Evolutionary conservation across 1,140 invertebrate genomes (phyloP).

Genomic region (Araneus ventricosus): DNA sequence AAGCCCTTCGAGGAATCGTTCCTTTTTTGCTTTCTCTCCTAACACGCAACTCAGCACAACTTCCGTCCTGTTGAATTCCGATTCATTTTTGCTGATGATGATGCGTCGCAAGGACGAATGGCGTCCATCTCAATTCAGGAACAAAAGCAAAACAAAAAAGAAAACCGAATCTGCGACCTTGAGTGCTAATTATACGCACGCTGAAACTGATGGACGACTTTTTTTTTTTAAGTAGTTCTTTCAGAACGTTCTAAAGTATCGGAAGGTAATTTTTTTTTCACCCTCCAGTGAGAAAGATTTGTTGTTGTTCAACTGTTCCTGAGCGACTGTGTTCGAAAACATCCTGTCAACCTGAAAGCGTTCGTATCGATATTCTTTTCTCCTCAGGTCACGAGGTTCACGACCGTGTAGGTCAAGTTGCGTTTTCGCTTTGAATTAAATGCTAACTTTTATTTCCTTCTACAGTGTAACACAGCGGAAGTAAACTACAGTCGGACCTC

Average conservation of each 20-base stretch:
- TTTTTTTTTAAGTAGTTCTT: background rate
- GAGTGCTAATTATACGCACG: slow-evolving; percentile 37
- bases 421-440: background rate
- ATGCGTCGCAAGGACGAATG: slow-evolving; percentile 44
- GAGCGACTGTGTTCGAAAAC: background rate
- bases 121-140: background rate
- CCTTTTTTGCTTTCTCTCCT: background rate
- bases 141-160: slow-evolving; percentile 14
- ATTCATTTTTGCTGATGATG: slow-evolving; percentile 40
- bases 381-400: background rate
- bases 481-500: no score
- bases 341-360: background rate
- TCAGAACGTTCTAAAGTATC: no score
- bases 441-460: background rate
- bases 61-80: slow-evolving; percentile 21
- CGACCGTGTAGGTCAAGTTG: background rate
- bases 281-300: background rate
- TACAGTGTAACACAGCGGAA: background rate
- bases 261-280: background rate
- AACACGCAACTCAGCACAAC: background rate
- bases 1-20: background rate
- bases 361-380: background rate
- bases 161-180: background rate
- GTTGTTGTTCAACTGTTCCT: background rate
- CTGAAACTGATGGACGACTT: background rate